Evolutionary conservation across 1,140 invertebrate species (phyloP).

Genomic region (Cydia strobilella): DNA sequence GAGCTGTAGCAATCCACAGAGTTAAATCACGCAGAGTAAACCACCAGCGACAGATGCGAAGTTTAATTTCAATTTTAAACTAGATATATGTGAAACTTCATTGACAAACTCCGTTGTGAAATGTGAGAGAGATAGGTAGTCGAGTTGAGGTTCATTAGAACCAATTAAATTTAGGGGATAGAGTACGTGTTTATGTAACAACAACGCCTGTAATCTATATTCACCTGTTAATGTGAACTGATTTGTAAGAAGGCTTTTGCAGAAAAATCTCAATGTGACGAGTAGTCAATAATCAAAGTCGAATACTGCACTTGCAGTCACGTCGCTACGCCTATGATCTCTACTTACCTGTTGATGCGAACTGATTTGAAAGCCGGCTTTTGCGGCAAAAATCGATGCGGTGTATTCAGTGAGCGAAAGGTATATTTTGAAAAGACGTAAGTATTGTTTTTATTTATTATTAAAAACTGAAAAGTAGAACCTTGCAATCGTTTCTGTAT

Average conservation of each 20-base stretch:
- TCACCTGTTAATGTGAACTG: too few relatives aligned
- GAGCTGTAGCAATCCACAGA: too few relatives aligned
- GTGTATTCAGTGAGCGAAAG: constrained; percentile 4
- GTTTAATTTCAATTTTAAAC: constrained; percentile 11
- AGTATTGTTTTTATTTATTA: neutral
- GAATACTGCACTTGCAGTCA: neutral
- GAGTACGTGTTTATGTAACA: too few relatives aligned
- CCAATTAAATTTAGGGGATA: too few relatives aligned
- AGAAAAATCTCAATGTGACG: too few relatives aligned
- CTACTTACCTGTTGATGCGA: constrained; percentile 14
- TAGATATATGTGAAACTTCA: neutral
- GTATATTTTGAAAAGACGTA: neutral
- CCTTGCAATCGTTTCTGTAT: too few relatives aligned
- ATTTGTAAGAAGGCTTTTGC: too few relatives aligned
- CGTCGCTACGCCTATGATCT: neutral
- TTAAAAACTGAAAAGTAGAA: too few relatives aligned
- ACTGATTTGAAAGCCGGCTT: constrained; percentile 27
- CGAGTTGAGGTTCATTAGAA: too few relatives aligned
- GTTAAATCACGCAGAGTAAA: neutral
- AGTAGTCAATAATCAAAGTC: neutral
- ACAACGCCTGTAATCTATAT: too few relatives aligned
- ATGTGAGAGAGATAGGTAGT: neutral
- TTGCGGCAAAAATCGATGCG: constrained; percentile 23
- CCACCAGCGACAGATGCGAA: neutral
- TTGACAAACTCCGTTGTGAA: neutral